Evolutionary conservation across 1,140 invertebrate genomes (phyloP).

Genomic region (Leptopilina clavipes): DNA sequence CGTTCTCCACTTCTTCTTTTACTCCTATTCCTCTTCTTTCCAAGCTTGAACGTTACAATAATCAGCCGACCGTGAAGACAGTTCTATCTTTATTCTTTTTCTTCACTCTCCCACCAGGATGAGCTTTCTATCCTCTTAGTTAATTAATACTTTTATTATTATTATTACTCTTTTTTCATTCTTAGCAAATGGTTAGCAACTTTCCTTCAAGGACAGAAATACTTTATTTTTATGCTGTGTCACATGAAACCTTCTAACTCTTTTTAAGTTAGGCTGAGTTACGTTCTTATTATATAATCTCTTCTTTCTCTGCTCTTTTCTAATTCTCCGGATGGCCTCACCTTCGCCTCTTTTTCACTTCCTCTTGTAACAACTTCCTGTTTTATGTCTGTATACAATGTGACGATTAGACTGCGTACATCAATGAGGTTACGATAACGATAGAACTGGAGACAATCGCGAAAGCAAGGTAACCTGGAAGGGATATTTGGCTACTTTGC

Average conservation of each 20-base stretch:
- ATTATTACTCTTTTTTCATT: slow-evolving; percentile 50
- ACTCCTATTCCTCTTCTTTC: slow-evolving; percentile 46
- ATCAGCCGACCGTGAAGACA: neutral
- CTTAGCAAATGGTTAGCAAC: neutral
- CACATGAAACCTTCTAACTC: slow-evolving; percentile 25
- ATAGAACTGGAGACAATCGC: slow-evolving; percentile 44
- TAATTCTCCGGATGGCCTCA: slow-evolving; percentile 13
- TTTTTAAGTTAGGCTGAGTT: neutral
- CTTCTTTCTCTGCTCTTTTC: slow-evolving; percentile 24
- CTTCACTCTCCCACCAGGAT: neutral
- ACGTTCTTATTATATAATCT: slow-evolving; percentile 39
- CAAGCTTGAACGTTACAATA: slow-evolving; percentile 30
- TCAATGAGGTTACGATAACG: slow-evolving; percentile 49
- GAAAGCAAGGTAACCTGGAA: slow-evolving; percentile 54
- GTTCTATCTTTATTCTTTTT: neutral
- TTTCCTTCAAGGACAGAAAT: neutral
- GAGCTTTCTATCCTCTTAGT: neutral
- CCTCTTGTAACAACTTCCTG: slow-evolving; percentile 42
- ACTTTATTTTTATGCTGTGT: slow-evolving; percentile 10
- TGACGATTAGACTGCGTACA: neutral
- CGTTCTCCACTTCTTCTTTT: slow-evolving; percentile 48
- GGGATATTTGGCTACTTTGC: slow-evolving; percentile 63
- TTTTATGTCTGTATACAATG: slow-evolving; percentile 24
- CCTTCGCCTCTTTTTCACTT: slow-evolving; percentile 32
- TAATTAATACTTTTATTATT: slow-evolving; percentile 37